Conservation (phyloP, 2,113 vertebrate species). For the Caracal caracal region DNA sequence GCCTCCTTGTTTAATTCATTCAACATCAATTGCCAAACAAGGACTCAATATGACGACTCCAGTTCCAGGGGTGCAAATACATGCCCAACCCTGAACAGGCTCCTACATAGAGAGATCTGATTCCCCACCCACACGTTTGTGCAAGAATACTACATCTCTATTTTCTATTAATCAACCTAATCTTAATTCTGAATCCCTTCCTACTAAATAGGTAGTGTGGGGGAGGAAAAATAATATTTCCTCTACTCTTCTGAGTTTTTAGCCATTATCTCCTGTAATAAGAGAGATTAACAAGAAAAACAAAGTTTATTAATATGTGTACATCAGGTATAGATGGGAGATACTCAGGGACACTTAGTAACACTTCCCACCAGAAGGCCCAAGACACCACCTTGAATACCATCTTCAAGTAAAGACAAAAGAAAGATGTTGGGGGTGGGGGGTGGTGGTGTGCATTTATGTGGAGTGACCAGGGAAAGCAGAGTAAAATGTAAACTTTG, state of each 20-base stretch:
- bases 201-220: neutral
- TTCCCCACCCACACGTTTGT: neutral
- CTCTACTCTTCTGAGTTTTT: neutral
- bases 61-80: neutral
- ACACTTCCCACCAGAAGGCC: neutral
- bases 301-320: neutral
- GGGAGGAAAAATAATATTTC: neutral
- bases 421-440: neutral
- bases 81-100: neutral
- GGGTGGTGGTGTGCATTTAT: neutral
- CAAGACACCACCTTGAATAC: neutral
- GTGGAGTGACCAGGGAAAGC: neutral
- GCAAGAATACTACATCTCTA: neutral
- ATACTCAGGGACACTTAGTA: neutral
- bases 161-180: neutral
- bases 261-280: neutral
- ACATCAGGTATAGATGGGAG: neutral
- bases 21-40: neutral
- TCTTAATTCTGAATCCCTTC: slow-evolving; percentile 2
- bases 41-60: neutral
- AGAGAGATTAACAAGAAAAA: neutral
- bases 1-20: neutral
- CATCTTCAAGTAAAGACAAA: neutral
- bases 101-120: neutral
- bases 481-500: neutral